Evolutionary conservation across 2,113 vertebrate genomes (phyloP).

Genomic region (Grammomys surdaster): DNA sequence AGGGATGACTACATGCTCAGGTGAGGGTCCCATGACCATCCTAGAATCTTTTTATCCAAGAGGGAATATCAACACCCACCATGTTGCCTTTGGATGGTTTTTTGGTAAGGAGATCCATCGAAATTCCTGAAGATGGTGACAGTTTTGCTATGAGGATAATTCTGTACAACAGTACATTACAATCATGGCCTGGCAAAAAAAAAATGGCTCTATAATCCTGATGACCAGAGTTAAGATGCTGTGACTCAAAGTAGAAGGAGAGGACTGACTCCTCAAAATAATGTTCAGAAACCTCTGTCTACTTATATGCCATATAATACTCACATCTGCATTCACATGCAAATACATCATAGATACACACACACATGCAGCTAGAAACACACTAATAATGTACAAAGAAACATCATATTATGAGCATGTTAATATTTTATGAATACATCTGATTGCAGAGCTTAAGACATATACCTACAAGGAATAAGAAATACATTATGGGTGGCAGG

Average conservation of each 20-base stretch:
- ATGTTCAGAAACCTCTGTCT: neutral
- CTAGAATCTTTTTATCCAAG: neutral
- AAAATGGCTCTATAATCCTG: neutral
- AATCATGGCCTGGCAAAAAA: neutral
- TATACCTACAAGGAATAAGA: neutral
- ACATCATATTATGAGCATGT: neutral
- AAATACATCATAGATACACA: neutral
- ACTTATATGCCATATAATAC: neutral
- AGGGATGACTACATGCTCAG: neutral
- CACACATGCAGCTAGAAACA: neutral
- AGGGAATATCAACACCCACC: neutral
- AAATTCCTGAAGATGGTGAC: neutral
- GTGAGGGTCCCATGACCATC: neutral
- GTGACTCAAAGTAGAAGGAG: neutral
- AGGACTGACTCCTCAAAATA: neutral
- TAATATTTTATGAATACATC: neutral
- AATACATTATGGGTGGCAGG: neutral
- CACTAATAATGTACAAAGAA: neutral
- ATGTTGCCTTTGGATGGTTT: neutral
- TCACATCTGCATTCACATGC: neutral
- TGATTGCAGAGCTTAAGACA: conserved; percentile 27
- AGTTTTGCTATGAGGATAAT: neutral
- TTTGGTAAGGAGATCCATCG: neutral
- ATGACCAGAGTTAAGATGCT: neutral
- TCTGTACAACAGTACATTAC: neutral